Evolutionary conservation across 53 echinoderm and acorn worm genomes (phyloP), one percentile per base, ranked within the genome.

Genomic region (Echinometra lucunter): DNA sequence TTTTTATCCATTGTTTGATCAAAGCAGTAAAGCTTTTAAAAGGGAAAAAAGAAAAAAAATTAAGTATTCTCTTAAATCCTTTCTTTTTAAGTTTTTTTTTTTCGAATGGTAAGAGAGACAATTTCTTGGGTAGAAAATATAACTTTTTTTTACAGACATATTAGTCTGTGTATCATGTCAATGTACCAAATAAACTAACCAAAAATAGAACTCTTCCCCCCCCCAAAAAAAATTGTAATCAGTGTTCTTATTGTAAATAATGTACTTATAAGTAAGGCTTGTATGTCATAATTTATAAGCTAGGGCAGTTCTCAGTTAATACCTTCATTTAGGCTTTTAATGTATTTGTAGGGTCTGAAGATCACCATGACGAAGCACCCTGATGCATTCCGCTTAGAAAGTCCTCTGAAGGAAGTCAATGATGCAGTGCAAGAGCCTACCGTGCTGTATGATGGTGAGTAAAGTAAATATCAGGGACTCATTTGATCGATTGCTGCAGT

Each of bases 321-420:
- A n/a, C n/a, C 35, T 12, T 35, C 16, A 34, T 72, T 72, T 35
- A n/a, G n/a, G n/a, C n/a, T 28, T 2, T 34, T 11, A 35, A 10
- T 74, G 44, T 44, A 82, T 85, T 57, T 57, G 8, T 88, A 98
- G 98, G 97, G 91, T 18, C 93, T 98, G 44, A 97, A 95, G 66
- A 95, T 97, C 47, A 97, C 97, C 83, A 98, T 98, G 98, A 98
- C 92, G n/a, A 97, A 97, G 78, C 98, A 98, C 44, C 98, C 98
- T 47, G 74, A 74, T 38, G 87, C 94, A 83, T 98, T 96, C 91
- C 96, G 97, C 72, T 89, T 98, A n/a, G 69, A 96, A 45, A 96
- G 98, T 82, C 95, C 96, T 10, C 94, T 98, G 34, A 97, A 97
- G 88, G 98, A 98, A 91, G 96, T 94, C 88, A 97, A 97, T 96